phyloP scores from a whole-genome alignment of 2,888 invertebrate species.

The Drosophila greeni region DNA sequence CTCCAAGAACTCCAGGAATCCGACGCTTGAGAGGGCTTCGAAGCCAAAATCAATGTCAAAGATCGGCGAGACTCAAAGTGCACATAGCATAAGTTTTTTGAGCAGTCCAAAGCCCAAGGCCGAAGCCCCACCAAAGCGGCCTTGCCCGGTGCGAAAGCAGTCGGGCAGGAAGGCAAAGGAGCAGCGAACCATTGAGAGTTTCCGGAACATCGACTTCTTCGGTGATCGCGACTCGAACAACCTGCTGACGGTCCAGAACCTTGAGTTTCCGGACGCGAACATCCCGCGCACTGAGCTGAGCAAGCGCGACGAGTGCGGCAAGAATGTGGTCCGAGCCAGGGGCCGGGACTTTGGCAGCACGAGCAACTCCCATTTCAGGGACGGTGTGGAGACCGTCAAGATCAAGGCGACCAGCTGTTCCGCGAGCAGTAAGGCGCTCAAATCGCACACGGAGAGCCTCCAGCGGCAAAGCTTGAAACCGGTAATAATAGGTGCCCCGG shows the following conservation, averaged over 20 bases:
- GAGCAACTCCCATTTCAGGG: conserved; percentile 60
- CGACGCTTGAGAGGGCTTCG: background rate
- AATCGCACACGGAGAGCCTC: background rate
- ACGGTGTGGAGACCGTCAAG: conserved; percentile 56
- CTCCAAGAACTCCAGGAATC: background rate
- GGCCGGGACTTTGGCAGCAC: conserved; percentile 62
- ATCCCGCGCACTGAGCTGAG: conserved; percentile 50
- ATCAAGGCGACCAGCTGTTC: conserved; percentile 48
- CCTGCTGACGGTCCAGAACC: conserved; percentile 57
- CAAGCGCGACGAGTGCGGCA: conserved; percentile 53
- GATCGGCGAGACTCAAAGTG: too few species aligned
- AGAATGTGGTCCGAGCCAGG: conserved; percentile 38
- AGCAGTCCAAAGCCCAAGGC: background rate
- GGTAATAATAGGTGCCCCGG: background rate
- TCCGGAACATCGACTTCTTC: conserved; percentile 61
- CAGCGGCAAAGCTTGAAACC: background rate
- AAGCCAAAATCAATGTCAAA: background rate
- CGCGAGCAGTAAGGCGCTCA: conserved; percentile 19
- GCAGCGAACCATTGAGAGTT: conserved; percentile 47
- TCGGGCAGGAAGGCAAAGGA: conserved; percentile 26
- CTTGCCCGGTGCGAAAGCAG: conserved; percentile 43
- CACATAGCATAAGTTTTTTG: too few species aligned
- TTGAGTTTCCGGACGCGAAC: conserved; percentile 61
- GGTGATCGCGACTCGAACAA: conserved; percentile 44
- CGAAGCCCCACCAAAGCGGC: background rate